phyloP scores from a whole-genome alignment of 2,888 invertebrate genomes.

The Macaria notata region DNA sequence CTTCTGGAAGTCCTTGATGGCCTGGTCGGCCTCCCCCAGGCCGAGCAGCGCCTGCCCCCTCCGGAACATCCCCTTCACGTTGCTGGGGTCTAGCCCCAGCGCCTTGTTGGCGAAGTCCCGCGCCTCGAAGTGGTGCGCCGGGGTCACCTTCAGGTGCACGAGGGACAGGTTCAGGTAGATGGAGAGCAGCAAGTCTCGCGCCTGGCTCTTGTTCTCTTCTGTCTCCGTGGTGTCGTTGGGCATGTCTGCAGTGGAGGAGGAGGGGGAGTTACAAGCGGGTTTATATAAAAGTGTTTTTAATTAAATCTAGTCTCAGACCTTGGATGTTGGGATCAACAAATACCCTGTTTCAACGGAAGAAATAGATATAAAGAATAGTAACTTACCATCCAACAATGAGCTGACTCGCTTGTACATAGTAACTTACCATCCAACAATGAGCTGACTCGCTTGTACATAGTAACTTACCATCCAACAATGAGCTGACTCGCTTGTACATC shows the following conservation, averaged over 20 bases:
- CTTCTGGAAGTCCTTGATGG: constrained; percentile 88
- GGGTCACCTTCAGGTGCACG: constrained; percentile 89
- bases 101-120: constrained; percentile 89
- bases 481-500: constrained; percentile 91
- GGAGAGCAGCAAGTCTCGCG: constrained; percentile 83
- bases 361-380: too few relatives aligned
- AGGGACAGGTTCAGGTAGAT: constrained; percentile 91
- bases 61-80: constrained; percentile 95
- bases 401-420: constrained; percentile 93
- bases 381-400: constrained; percentile 79
- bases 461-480: constrained; percentile 82
- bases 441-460: constrained; percentile 92
- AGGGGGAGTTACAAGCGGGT: too few relatives aligned
- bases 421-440: constrained; percentile 82
- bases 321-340: too few relatives aligned
- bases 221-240: constrained; percentile 46
- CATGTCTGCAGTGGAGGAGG: constrained; percentile 47
- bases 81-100: constrained; percentile 87
- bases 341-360: too few relatives aligned
- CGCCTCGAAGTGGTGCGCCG: constrained; percentile 85
- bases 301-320: too few relatives aligned
- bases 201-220: constrained; percentile 49
- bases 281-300: too few relatives aligned
- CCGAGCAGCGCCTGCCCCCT: constrained; percentile 90
- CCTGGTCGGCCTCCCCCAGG: constrained; percentile 89